A percentile compares a stretch with the other conserved stretches of the same genome.
Evolutionary conservation across 2,888 invertebrate genomes (phyloP).

Genomic region (Drosophila demipolita): DNA sequence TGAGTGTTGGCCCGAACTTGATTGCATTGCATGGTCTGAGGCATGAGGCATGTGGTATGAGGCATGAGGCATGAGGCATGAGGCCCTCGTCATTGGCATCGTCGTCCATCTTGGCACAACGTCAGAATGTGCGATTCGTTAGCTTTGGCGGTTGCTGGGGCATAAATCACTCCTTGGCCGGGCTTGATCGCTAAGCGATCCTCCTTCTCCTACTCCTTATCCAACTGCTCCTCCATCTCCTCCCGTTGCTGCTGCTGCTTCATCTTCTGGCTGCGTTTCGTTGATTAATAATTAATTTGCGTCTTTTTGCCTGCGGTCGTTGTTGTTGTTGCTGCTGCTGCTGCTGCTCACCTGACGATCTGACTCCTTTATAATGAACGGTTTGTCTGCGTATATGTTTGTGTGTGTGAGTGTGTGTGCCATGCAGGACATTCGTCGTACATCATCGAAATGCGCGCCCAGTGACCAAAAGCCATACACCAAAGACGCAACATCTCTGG

Average conservation of each 20-base stretch:
- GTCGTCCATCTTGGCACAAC: conserved; percentile 80
- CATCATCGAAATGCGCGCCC: conserved; percentile 72
- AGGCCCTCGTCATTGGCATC: conserved; percentile 52
- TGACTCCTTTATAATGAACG: conserved; percentile 82
- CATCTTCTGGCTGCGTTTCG: conserved; percentile 69
- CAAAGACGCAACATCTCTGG: conserved; percentile 15
- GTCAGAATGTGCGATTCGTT: conserved; percentile 77
- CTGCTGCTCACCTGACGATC: conserved; percentile 71
- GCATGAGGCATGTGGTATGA: not conserved
- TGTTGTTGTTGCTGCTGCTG: conserved; percentile 30
- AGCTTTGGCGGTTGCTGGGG: conserved; percentile 69
- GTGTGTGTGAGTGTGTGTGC: conserved; percentile 43
- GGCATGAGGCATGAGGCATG: conserved; percentile 13
- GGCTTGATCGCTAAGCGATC: conserved; percentile 50
- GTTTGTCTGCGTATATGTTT: conserved; percentile 33
- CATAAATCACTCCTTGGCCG: conserved; percentile 73
- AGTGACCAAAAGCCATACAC: conserved; percentile 14
- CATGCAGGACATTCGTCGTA: conserved; percentile 77
- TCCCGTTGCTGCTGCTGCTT: conserved; percentile 13
- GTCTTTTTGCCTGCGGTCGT: conserved; percentile 69
- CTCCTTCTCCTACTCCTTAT: conserved; percentile 28
- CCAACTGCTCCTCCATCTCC: conserved; percentile 8
- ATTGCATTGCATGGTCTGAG: conserved; percentile 57
- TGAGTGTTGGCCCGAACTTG: conserved; percentile 55
- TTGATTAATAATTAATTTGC: conserved; percentile 85